Base-by-base conservation (phyloP, 2,888 invertebrate genomes). In the Drosophila affinis region DNA sequence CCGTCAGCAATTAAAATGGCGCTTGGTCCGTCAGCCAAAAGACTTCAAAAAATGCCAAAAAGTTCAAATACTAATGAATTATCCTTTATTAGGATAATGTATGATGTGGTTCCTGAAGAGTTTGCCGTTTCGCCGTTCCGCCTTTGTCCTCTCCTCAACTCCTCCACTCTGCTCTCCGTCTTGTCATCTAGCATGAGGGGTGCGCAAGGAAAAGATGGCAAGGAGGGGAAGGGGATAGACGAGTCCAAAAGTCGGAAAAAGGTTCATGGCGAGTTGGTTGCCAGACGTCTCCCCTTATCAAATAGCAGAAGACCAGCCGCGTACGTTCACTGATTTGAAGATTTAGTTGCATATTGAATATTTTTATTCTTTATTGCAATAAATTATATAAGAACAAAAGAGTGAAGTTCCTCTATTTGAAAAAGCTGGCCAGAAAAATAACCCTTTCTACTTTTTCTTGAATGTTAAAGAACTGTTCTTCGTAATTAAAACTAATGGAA, bases 81-180 rank as follows among this genome's bases (percentile, higher is more conserved):
- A 90, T 90, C 90, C 90, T 90, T 90, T 90, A 90, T 90, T 90
- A 90, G 89, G 90, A 90, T 90, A 90, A 90, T 90, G 90, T 90
- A 90, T 90, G 90, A 90, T 90, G 90, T 89, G 90, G 90, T 90
- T 90, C 81, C 85, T 75, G 78, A 83, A 78, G 85, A 82, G 85
- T 81, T 86, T 82, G 73, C 76, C 72, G 71, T 74, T 70, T 71
- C 73, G 70, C 62, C 70, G n/a, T 62, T 49, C 45, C 61, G 12
- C 63, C 49, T 24, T 48, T 57, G 39, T 60, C 61, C 9, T 48
- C 59, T 4, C 39, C 46, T 12, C 39, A 52, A 27, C 46, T 34
- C 49, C 44, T 17, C 24, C 5, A 5, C 44, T 17, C 39, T 57
- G 21, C 46, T 34, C 53, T 70, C 51, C 70, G 77, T 63, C 67